Evolutionary conservation across 2,888 invertebrate species (phyloP), one percentile per base, ranked within the genome.

Genomic region (Peribatodes rhomboidaria): DNA sequence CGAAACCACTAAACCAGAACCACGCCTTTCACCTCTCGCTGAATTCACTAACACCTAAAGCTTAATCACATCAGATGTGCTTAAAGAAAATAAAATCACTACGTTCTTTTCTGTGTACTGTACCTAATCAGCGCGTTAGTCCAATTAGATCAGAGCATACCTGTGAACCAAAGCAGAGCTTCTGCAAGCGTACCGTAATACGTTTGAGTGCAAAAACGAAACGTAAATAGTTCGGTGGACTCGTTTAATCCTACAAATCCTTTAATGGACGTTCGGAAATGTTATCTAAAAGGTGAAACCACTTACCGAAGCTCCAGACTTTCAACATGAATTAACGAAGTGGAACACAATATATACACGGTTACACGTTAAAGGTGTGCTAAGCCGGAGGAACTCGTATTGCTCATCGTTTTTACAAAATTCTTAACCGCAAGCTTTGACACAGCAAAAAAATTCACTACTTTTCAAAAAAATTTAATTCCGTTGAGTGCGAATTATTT

Each of bases 201-300:
- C 76, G 63, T 75, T 74, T 73, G 66, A 78, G 76, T 80, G 80
- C 77, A 79, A 83, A 82, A 81, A 80, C 77, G 71, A 76, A 80
- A 80, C 72, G 71, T 68, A 77, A 70, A 76, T 79, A 72, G 77
- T 73, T 80, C 72, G 72, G 72, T 53, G 77, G 79, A 82, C 80
- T 82, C 77, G 77, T 74, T 80, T 84, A 87, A 88, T 86, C 87
- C 83, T 69, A 66, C 76, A 83, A 88, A 90, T 86, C 89, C 85
- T 82, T 86, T 89, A 90, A 90, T 90, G 90, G 90, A 88, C 84
- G 82, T 82, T 79, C 77, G 81, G 73, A 80, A 83, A 82, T 80
- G 82, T 65, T 60, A 65, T 81, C 79, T 85, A 81, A 87, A 88
- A 86, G 85, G 84, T 86, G 81, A 81, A 77, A 82, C 74, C 79